phyloP scores from a whole-genome alignment of 2,888 invertebrate species.

The Trachelus troglodyta region DNA sequence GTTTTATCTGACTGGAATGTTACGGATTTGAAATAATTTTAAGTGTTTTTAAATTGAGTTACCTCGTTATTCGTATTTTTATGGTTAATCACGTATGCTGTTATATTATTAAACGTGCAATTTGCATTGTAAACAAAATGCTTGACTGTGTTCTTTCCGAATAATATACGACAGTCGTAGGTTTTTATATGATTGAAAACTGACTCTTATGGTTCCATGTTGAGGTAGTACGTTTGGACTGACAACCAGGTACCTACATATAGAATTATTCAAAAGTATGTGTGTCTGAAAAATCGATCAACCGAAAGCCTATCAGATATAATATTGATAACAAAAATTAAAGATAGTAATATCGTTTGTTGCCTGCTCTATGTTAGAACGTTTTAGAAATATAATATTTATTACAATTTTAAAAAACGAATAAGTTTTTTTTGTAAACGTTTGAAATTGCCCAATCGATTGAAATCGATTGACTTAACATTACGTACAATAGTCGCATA shows the following conservation, averaged over 20 bases:
- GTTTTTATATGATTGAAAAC: no score
- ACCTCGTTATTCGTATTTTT: not conserved
- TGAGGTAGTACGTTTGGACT: no score
- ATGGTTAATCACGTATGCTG: not conserved
- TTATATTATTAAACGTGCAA: not conserved
- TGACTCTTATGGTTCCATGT: no score
- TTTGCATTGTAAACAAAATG: no score
- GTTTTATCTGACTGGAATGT: no score
- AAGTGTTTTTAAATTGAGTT: not conserved
- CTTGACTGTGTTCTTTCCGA: no score
- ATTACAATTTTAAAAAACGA: not conserved
- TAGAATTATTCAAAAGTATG: not conserved
- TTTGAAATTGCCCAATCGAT: not conserved
- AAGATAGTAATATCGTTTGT: not conserved
- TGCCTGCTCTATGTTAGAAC: not conserved
- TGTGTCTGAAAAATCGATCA: not conserved
- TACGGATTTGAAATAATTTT: not conserved
- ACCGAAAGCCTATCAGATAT: not conserved
- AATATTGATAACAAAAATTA: not conserved
- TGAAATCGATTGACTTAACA: not conserved
- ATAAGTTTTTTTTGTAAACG: not conserved
- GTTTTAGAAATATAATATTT: not conserved
- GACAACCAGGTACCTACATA: no score
- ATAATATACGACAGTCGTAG: no score
- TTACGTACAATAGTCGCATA: not conserved